A percentile compares a stretch with the other conserved stretches of the same genome.
These are phyloP conservation scores for Cartodere bifasciata DNA, from an alignment of 2,888 invertebrate species.

Conservation along the genomic window DNA sequence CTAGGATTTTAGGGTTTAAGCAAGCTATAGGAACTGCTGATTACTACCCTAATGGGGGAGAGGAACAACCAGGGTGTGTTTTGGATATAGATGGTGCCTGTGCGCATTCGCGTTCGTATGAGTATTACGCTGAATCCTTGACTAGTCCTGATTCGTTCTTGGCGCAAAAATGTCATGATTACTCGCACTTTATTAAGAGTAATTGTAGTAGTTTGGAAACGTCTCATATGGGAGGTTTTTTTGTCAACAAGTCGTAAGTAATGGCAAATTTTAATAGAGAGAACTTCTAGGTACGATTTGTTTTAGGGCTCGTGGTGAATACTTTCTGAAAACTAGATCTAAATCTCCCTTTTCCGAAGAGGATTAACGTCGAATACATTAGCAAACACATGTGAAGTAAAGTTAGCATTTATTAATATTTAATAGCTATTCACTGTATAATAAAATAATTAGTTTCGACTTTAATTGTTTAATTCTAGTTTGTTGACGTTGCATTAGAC, in stretches of 20 bases:
- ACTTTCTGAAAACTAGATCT: too few species aligned
- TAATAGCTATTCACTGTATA: too few species aligned
- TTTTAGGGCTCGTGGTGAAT: too few species aligned
- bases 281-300: too few species aligned
- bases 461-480: too few species aligned
- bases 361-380: too few species aligned
- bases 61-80: conserved; percentile 28
- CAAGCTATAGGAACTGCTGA: conserved; percentile 27
- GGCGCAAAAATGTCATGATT: conserved; percentile 18
- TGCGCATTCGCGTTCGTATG: conserved; percentile 34
- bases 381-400: too few species aligned
- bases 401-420: too few species aligned
- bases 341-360: too few species aligned
- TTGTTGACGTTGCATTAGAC: conserved; percentile 1
- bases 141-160: conserved; percentile 20
- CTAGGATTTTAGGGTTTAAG: conserved; percentile 17
- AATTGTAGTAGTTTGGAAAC: conserved; percentile 11
- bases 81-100: conserved; percentile 28
- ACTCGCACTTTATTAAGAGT: conserved; percentile 15
- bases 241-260: conserved; percentile 31
- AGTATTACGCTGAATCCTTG: conserved; percentile 36
- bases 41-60: conserved; percentile 31
- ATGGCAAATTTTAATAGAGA: too few species aligned
- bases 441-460: too few species aligned
- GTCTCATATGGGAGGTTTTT: conserved; percentile 15